phyloP scores from a whole-genome alignment of 2,888 invertebrate genomes.

The Achlya flavicornis region DNA sequence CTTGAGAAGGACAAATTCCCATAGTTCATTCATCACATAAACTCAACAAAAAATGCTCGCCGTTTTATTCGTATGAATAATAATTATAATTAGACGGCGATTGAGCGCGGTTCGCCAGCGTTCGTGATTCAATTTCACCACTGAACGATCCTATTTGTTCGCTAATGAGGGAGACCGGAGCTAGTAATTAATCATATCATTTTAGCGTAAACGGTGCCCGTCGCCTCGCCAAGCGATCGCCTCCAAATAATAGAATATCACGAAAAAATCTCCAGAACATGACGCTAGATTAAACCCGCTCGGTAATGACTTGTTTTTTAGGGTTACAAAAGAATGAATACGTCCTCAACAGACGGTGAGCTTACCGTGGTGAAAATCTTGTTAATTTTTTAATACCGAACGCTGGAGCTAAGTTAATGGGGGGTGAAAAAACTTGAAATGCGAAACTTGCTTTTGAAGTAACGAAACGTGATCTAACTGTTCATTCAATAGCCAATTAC shows the following conservation, averaged over 20 bases:
- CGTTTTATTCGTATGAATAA: conserved; percentile 62
- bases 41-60: conserved; percentile 33
- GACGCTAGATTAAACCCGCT: conserved; percentile 77
- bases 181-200: conserved; percentile 82
- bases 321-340: conserved; percentile 81
- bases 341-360: conserved; percentile 77
- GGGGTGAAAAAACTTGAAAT: conserved; percentile 49
- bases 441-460: conserved; percentile 46
- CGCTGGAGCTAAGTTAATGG: conserved; percentile 62
- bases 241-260: conserved; percentile 74
- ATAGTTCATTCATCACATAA: conserved; percentile 26
- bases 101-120: conserved; percentile 61
- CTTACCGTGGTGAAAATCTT: conserved; percentile 56
- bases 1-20: conserved; percentile 9
- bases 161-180: conserved; percentile 78
- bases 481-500: conserved; percentile 37
- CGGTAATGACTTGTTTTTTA: conserved; percentile 84
- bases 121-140: conserved; percentile 80
- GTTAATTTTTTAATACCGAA: conserved; percentile 74
- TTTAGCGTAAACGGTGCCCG: conserved; percentile 75
- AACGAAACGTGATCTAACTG: conserved; percentile 49
- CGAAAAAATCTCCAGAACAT: conserved; percentile 73
- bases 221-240: conserved; percentile 70
- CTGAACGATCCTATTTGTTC: conserved; percentile 77
- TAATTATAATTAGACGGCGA: conserved; percentile 76